These are phyloP conservation scores for Microvelia longipes DNA, from an alignment of 1,140 invertebrate species.

Conservation along the genomic window DNA sequence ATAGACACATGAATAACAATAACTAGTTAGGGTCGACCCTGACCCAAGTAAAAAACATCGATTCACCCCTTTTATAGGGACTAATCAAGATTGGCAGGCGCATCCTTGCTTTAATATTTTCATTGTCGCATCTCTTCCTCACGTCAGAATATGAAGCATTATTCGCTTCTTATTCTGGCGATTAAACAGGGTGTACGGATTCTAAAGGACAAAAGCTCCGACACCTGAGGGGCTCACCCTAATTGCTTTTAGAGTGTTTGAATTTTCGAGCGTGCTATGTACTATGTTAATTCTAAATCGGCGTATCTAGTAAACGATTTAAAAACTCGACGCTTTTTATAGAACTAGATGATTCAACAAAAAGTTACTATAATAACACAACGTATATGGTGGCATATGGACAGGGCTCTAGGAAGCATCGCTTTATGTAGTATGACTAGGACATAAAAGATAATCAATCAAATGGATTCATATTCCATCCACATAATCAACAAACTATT, in stretches of 20 bases:
- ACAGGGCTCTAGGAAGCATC: too few species aligned
- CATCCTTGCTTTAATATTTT: slow-evolving; percentile 5
- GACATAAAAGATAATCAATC: too few species aligned
- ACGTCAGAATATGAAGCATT: background rate
- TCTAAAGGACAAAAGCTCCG: background rate
- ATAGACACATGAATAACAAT: slow-evolving; percentile 5
- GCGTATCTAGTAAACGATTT: too few species aligned
- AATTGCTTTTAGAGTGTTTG: background rate
- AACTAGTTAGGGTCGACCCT: background rate
- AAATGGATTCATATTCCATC: too few species aligned
- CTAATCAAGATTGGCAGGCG: slow-evolving; percentile 6
- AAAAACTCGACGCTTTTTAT: too few species aligned
- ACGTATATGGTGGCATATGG: too few species aligned
- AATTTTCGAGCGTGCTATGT: too few species aligned
- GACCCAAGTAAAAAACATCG: background rate
- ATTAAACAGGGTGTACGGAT: background rate
- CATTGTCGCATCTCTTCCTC: background rate
- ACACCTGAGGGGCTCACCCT: background rate
- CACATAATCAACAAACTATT: too few species aligned
- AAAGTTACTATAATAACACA: too few species aligned
- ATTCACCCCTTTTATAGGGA: background rate
- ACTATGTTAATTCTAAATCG: too few species aligned
- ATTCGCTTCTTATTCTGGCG: background rate
- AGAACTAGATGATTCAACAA: too few species aligned
- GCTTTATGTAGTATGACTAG: too few species aligned